These are phyloP conservation scores for Pyrocephalus nanus DNA, from an alignment of 2,797 vertebrate species.

Conservation along the genomic window DNA sequence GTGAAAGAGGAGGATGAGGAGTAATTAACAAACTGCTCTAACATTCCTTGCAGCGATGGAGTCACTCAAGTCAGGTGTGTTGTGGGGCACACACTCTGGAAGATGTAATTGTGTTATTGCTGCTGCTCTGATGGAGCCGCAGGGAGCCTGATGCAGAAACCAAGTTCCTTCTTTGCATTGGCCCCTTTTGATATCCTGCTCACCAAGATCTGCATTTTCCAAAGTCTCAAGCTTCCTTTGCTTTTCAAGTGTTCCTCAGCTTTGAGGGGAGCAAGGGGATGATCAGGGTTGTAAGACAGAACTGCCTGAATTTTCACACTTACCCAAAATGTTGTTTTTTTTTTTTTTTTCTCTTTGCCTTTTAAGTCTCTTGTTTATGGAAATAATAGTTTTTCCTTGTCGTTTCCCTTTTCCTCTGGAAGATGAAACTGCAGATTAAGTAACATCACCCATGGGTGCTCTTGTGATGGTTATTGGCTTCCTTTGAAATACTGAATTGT, in stretches of 20 bases:
- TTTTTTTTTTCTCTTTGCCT: not conserved
- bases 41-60: not conserved
- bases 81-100: not conserved
- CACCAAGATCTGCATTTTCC: not conserved
- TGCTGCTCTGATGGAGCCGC: not conserved
- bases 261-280: not conserved
- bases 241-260: not conserved
- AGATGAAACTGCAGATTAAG: conserved; percentile 26
- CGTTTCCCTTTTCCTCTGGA: not conserved
- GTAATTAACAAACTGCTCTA: not conserved
- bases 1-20: not conserved
- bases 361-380: conserved; percentile 17
- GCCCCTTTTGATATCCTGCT: fast-evolving
- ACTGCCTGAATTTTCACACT: not conserved
- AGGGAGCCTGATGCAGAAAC: not conserved
- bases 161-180: not conserved
- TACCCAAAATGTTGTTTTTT: not conserved
- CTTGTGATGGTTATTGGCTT: not conserved
- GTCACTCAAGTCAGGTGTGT: not conserved
- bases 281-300: not conserved
- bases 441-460: not conserved
- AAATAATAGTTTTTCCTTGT: not conserved
- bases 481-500: conserved; percentile 30
- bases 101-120: not conserved
- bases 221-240: not conserved